Evolutionary conservation across 2,888 invertebrate genomes (phyloP), one percentile per base, ranked within the genome.

Genomic region (Arrhopalites spinosus): DNA sequence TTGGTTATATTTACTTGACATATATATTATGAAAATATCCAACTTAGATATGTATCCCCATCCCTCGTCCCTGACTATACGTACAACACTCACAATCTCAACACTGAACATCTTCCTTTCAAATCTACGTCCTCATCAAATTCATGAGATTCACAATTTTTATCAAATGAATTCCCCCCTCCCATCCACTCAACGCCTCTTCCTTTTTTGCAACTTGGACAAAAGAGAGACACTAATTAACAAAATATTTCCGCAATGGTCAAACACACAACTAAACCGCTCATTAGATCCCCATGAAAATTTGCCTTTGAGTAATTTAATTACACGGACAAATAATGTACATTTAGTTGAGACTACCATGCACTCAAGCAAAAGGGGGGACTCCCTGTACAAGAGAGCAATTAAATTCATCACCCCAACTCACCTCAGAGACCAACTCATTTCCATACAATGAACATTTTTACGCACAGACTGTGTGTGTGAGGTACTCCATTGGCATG

Each of bases 371-470:
- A n/a, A n/a, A n/a, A n/a, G n/a, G 15, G 3, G 50, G 50, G 50
- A 17, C 50, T 50, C 3, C 17, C 3, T 15, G 11, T 15, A 50
- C 7, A 50, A 50, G 15, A 50, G 8, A 50, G 50, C 45, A 68
- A 68, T 45, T 50, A 68, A 45, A 59, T 71, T 56, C 47, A 71
- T 59, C 36, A 30, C 56, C n/a, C 61, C 68, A 68, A 25, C 47
- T 47, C 36, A 71, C 71, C 59, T 23, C 71, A 71, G 43, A 71
- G 29, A n/a, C n/a, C n/a, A n/a, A 43, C 53, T 71, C 53, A 59
- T 71, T 61, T 71, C 71, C 45, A 63, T 59, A 17, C 20, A 59
- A 23, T n/a, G 53, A 53, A 20, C n/a, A n/a, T n/a, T n/a, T 53
- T 8, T n/a, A 53, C 5, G 23, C 5, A 53, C 5, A 53, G 36